These are phyloP conservation scores for Agelas oroides DNA, from an alignment of 37 sponge, comb jelly and placozoan species.

Conservation along the genomic window DNA sequence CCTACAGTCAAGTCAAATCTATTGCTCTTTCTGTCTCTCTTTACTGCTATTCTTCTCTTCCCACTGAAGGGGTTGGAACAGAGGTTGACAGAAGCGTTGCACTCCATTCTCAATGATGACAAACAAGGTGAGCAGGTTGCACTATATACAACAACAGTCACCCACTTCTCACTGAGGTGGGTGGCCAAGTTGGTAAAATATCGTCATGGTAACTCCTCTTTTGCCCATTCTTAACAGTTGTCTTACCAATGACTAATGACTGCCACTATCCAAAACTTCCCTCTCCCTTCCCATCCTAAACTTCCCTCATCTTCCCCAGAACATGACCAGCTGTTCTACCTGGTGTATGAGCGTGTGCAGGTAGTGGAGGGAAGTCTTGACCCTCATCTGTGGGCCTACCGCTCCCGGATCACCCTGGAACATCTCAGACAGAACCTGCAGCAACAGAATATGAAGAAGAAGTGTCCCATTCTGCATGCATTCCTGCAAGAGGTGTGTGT, in stretches of 20 bases:
- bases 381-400: slow-evolving; percentile 74
- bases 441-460: slow-evolving; percentile 17
- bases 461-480: slow-evolving; percentile 57
- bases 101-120: slow-evolving; percentile 53
- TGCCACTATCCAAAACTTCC: too few species aligned
- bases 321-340: slow-evolving; percentile 65
- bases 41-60: not conserved
- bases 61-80: slow-evolving; percentile 14
- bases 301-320: slow-evolving; percentile 19
- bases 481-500: slow-evolving; percentile 63
- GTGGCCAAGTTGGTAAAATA: too few species aligned
- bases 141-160: too few species aligned
- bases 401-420: slow-evolving; percentile 64
- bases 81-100: slow-evolving; percentile 16
- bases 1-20: too few species aligned
- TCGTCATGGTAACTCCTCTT: not conserved
- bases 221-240: too few species aligned
- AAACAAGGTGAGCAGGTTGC: slow-evolving; percentile 71
- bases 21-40: too few species aligned
- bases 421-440: slow-evolving; percentile 51
- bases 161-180: too few species aligned
- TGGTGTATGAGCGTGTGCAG: slow-evolving; percentile 63
- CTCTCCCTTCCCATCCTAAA: too few species aligned
- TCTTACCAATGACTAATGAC: too few species aligned
- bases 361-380: slow-evolving; percentile 7